Evolutionary conservation across 2,797 vertebrate species (phyloP).

Genomic region (Coranthus polyacanthus): DNA sequence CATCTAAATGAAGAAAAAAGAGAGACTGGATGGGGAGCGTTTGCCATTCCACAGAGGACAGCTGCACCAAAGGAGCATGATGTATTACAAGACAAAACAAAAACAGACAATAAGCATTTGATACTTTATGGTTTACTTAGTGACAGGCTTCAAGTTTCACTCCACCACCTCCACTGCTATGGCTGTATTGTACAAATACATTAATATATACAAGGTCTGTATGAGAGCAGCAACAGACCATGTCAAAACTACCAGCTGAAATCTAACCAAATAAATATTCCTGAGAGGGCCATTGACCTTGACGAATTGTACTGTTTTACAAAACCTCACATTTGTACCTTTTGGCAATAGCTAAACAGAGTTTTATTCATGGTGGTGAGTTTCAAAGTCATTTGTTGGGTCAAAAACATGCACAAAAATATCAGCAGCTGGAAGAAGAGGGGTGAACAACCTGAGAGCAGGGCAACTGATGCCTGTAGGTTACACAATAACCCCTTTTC

Average conservation of each 20-base stretch:
- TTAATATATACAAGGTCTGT: slow-evolving; percentile 3
- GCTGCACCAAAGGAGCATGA: neutral
- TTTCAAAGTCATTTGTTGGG: slow-evolving; percentile 61
- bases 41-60: slow-evolving; percentile 31
- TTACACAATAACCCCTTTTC: slow-evolving; percentile 22
- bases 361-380: slow-evolving; percentile 1
- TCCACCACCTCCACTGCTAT: slow-evolving; percentile 6
- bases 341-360: slow-evolving; percentile 30
- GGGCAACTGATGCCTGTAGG: slow-evolving; percentile 20
- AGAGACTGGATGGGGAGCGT: slow-evolving; percentile 25
- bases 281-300: slow-evolving; percentile 29
- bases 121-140: slow-evolving; percentile 7
- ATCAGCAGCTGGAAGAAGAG: slow-evolving; percentile 32
- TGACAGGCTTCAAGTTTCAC: neutral
- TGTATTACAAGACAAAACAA: slow-evolving; percentile 12
- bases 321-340: slow-evolving; percentile 27
- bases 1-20: slow-evolving; percentile 51
- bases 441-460: slow-evolving; percentile 18
- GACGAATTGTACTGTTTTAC: slow-evolving; percentile 13
- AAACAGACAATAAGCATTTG: neutral
- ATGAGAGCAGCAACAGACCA: neutral
- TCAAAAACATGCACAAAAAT: slow-evolving; percentile 57
- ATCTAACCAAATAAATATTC: slow-evolving; percentile 8
- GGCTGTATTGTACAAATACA: slow-evolving; percentile 5
- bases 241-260: slow-evolving; percentile 13